Base-by-base conservation (phyloP, 1,140 invertebrate genomes). In the Neodiprion fabricii region DNA sequence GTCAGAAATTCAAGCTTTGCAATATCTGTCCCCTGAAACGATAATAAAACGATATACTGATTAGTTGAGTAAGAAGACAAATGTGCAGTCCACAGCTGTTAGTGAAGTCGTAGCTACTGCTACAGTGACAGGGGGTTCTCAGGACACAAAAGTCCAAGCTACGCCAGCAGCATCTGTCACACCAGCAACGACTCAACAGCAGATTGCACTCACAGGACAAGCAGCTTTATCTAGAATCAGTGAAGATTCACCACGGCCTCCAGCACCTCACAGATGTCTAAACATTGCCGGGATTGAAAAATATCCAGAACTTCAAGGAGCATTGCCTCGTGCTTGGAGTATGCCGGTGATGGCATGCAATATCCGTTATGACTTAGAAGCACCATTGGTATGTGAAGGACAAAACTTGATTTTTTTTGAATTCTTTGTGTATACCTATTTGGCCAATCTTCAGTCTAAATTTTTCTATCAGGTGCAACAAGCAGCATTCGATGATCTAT, bases 401-500 rank as follows among this genome's bases (percentile, higher is more conserved):
- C 17, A 21, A 61, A 17, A 68, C 48, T 72, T 71, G 21, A 40
- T n/a, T 65, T 17, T 17, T 40, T 47, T 0, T 75, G 14, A 53
- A 66, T 67, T 72, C 53, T 70, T 49, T 11, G 14, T 17, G 28
- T 17, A 53, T 23, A 48, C 70, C 48, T 65, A 7, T 50, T 71
- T 40, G 14, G 49, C 11, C 48, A 23, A 23, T 68, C 23, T 47
- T 9, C 12, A 67, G 67, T 47, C 23, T 8, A 14, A n/a, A 70
- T 76, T 74, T 75, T 75, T 48, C 71, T 79, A 61, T 47, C 69
- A 91, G 91, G 79, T 96, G 40, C 95, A 96, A 84, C 94, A 96
- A 87, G 95, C 95, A 23, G 93, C 94, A 11, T 95, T 97, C 85
- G 95, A 96, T 83, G 93, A 96, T 84, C 90, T 92, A 76, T 88